Conservation (phyloP, 2,888 invertebrate species). For the Cantharis rustica region DNA sequence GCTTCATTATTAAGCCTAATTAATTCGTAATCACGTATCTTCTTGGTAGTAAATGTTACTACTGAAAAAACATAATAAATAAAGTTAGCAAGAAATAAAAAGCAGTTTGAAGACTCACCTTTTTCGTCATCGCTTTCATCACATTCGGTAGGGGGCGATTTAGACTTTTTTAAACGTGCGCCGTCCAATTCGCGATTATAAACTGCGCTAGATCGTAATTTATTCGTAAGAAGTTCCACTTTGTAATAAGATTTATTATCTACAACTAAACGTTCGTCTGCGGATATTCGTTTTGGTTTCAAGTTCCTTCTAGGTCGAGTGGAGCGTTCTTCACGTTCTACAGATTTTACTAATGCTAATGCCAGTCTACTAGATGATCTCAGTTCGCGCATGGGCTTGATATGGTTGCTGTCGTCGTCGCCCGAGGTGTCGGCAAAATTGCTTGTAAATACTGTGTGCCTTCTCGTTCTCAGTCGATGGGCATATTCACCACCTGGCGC, state of each 20-base stretch:
- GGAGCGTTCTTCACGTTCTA: constrained; percentile 46
- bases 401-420: constrained; percentile 49
- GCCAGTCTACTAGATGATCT: constrained; percentile 40
- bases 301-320: constrained; percentile 50
- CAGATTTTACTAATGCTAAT: constrained; percentile 4
- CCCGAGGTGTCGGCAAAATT: constrained; percentile 53
- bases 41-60: constrained; percentile 76
- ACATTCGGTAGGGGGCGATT: constrained; percentile 16
- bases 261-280: constrained; percentile 61
- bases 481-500: constrained; percentile 48
- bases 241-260: constrained; percentile 67
- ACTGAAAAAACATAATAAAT: background rate
- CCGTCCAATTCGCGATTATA: constrained; percentile 26
- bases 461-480: constrained; percentile 53
- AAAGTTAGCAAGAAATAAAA: background rate
- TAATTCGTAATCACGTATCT: constrained; percentile 74
- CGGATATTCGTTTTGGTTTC: constrained; percentile 50
- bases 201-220: constrained; percentile 64
- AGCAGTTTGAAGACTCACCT: background rate
- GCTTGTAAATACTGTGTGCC: constrained; percentile 45
- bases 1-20: constrained; percentile 82
- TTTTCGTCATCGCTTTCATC: constrained; percentile 42
- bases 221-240: constrained; percentile 72
- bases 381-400: constrained; percentile 45
- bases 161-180: constrained; percentile 26